These are phyloP conservation scores for Nemopilema nomurai DNA, from an alignment of 30 jellyfish, hydroid and myxozoan species.

Conservation along the genomic window DNA sequence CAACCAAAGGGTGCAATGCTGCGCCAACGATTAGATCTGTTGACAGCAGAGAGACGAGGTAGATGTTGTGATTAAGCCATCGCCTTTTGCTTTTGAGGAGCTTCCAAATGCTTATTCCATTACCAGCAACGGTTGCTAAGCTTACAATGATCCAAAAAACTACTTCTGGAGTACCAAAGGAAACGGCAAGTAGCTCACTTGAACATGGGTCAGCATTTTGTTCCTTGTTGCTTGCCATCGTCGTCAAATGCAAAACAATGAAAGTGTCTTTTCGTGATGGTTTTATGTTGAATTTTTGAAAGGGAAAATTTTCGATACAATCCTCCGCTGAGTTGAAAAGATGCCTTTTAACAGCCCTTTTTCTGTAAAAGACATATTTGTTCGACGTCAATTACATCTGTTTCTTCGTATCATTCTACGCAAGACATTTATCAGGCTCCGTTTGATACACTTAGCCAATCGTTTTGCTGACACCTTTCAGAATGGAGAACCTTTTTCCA, in stretches of 20 bases:
- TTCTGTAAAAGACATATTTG: too few relatives aligned
- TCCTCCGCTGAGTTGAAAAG: too few relatives aligned
- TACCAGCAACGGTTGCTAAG: conserved; percentile 15
- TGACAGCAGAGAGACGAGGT: conserved; percentile 13
- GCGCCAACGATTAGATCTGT: not conserved
- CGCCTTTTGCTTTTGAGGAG: conserved; percentile 15
- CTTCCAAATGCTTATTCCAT: conserved; percentile 4
- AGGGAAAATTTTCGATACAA: too few relatives aligned
- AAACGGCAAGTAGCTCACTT: not conserved
- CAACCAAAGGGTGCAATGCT: conserved; percentile 10
- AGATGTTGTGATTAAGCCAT: conserved; percentile 6
- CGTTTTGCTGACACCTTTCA: too few relatives aligned
- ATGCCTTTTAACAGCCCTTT: too few relatives aligned
- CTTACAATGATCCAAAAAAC: conserved; percentile 7
- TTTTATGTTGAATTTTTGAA: too few relatives aligned
- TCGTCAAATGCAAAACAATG: not conserved
- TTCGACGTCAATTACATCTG: too few relatives aligned
- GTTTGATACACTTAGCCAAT: too few relatives aligned
- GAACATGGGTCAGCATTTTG: not conserved
- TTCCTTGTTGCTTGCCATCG: not conserved
- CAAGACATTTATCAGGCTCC: too few relatives aligned
- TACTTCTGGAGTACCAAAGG: conserved; percentile 6
- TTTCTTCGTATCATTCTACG: too few relatives aligned
- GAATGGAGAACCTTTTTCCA: too few relatives aligned
- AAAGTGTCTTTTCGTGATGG: not conserved